Conservation (phyloP, 2,113 vertebrate species). For the Globicephala melas region DNA sequence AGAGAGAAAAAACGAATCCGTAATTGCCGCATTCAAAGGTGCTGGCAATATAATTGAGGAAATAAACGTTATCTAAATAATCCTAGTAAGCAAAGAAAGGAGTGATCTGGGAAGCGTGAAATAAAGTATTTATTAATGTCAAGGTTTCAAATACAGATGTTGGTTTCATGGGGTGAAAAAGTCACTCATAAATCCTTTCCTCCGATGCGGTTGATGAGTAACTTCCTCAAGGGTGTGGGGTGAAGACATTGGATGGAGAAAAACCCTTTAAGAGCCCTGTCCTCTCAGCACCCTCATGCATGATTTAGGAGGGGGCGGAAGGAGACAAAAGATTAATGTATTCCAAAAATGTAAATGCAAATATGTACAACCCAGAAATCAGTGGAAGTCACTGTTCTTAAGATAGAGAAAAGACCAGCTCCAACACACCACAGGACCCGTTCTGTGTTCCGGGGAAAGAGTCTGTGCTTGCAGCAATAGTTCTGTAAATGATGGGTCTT, state of each 20-base stretch:
- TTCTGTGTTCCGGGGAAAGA: no score
- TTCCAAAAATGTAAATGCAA: background rate
- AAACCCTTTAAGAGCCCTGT: background rate
- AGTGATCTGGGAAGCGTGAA: background rate
- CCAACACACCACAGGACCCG: fast-evolving
- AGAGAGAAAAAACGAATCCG: fast-evolving
- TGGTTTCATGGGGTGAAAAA: background rate
- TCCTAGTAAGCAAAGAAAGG: background rate
- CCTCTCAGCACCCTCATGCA: background rate
- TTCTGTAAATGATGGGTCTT: background rate
- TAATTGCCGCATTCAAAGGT: background rate
- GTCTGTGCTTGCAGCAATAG: fast-evolving
- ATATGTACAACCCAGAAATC: background rate
- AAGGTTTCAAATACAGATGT: background rate
- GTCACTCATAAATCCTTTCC: background rate
- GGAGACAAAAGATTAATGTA: background rate
- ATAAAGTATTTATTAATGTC: background rate
- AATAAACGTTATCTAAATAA: background rate
- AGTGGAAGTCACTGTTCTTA: background rate
- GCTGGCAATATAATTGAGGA: background rate
- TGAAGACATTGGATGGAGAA: background rate
- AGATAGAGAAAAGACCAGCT: background rate
- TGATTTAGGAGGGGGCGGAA: background rate
- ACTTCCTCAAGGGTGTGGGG: background rate
- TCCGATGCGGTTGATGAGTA: background rate